Percentiles rank a stretch among this genome's conserved stretches.
Conservation (phyloP, 2,888 invertebrate genomes). For the Antheraea yamamai region DNA sequence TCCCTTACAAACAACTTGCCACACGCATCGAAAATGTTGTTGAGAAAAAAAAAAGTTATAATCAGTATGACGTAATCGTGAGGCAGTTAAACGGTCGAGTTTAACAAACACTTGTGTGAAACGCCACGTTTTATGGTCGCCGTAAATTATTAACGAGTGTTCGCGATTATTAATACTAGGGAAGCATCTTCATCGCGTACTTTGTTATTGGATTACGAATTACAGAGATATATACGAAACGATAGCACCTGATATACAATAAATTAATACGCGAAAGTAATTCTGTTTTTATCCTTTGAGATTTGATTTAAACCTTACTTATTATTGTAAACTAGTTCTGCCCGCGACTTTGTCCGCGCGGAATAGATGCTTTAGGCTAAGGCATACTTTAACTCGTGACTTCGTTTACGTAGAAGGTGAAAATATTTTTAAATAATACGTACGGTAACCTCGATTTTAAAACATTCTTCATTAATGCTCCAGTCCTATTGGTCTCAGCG, state of each 20-base stretch:
- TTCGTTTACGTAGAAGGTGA: too few relatives aligned
- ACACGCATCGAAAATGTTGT: constrained; percentile 16
- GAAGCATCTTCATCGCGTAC: constrained; percentile 38
- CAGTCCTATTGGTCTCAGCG: too few relatives aligned
- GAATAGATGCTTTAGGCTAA: too few relatives aligned
- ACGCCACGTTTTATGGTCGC: constrained; percentile 46
- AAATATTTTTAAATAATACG: too few relatives aligned
- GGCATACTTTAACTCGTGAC: too few relatives aligned
- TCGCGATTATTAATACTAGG: constrained; percentile 44
- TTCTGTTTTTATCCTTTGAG: neutral
- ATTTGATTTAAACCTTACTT: too few relatives aligned
- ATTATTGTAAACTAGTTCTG: too few relatives aligned
- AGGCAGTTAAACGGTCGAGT: constrained; percentile 43
- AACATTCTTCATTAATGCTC: too few relatives aligned
- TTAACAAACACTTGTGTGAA: constrained; percentile 48
- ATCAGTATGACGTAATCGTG: constrained; percentile 30
- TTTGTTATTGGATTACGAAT: constrained; percentile 12
- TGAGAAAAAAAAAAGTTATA: constrained; percentile 24
- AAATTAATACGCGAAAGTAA: neutral
- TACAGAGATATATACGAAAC: neutral
- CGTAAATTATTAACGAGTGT: constrained; percentile 58
- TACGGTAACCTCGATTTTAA: too few relatives aligned
- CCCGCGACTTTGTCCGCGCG: too few relatives aligned
- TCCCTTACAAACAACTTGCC: constrained; percentile 12
- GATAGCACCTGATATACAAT: neutral